Evolutionary conservation across 2,888 invertebrate species (phyloP).

Genomic region (Lepidonotus clava): DNA sequence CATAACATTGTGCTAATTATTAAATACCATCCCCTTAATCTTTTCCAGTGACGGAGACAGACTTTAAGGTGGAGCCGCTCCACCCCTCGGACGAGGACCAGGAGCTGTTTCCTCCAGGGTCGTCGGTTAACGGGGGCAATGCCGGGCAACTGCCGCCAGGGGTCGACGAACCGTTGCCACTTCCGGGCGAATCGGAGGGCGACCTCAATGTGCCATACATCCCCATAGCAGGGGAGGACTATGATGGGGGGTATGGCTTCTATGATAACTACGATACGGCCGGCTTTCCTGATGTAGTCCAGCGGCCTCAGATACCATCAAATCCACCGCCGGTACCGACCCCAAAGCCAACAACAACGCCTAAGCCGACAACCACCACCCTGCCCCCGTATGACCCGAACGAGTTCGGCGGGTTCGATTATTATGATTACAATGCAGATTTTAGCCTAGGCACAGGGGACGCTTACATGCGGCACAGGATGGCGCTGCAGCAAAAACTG

Average conservation of each 20-base stretch:
- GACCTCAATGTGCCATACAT: neutral
- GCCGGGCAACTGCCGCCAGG: neutral
- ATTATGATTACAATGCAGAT: neutral
- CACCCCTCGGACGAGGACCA: neutral
- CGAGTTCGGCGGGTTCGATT: neutral
- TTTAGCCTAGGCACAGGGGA: neutral
- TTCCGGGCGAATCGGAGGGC: neutral
- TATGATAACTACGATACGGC: no score
- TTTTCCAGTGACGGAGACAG: neutral
- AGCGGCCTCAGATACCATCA: neutral
- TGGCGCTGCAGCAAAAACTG: slow-evolving; percentile 3
- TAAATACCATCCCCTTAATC: neutral
- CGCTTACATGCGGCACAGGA: neutral
- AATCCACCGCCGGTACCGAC: neutral
- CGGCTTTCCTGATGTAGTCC: no score
- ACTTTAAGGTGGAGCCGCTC: neutral
- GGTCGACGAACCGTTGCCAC: neutral
- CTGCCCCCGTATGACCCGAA: neutral
- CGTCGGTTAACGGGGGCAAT: neutral
- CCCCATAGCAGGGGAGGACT: neutral
- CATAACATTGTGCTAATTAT: no score
- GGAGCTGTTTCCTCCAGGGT: neutral
- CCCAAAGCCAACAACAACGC: neutral
- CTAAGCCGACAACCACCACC: neutral
- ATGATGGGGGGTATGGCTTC: neutral